These are phyloP conservation scores for Plumapathes pennacea DNA, from an alignment of 92 coral and sea anemone genomes.

Conservation along the genomic window DNA sequence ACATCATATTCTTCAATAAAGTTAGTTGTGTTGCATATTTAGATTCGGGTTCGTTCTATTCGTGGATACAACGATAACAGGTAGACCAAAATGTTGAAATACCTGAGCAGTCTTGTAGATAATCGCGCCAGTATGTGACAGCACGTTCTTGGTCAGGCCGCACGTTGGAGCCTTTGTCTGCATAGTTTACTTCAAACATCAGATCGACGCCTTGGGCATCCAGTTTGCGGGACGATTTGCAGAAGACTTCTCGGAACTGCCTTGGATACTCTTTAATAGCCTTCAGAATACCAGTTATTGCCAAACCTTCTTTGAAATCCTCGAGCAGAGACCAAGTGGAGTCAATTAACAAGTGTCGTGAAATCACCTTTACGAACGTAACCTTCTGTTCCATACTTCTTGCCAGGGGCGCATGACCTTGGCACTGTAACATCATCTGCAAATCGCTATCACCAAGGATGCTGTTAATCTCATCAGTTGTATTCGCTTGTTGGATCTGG, in stretches of 20 bases:
- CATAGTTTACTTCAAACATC: constrained; percentile 7
- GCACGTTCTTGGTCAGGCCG: constrained; percentile 42
- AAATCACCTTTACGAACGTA: not conserved
- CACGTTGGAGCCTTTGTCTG: constrained; percentile 42
- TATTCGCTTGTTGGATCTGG: constrained; percentile 19
- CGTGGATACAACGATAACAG: too few relatives aligned
- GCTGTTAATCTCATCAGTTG: constrained; percentile 1
- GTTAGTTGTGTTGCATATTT: too few relatives aligned
- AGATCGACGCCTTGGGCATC: constrained; percentile 43
- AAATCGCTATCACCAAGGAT: constrained; percentile 13
- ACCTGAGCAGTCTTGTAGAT: constrained; percentile 57
- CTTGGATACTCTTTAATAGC: constrained; percentile 6
- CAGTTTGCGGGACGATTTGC: not conserved
- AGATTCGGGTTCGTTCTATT: too few relatives aligned
- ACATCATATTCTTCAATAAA: too few relatives aligned
- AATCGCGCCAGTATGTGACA: constrained; percentile 53
- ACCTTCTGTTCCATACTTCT: constrained; percentile 1
- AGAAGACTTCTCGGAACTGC: constrained; percentile 31
- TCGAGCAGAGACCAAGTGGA: constrained; percentile 30
- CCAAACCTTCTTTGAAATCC: constrained; percentile 32
- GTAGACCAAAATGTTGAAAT: too few relatives aligned
- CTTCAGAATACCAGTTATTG: constrained; percentile 23
- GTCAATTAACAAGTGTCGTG: constrained; percentile 28
- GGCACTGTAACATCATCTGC: constrained; percentile 25
- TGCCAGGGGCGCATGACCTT: constrained; percentile 12